Base-by-base conservation (phyloP, 1,140 invertebrate genomes). In the Aphis gossypii region DNA sequence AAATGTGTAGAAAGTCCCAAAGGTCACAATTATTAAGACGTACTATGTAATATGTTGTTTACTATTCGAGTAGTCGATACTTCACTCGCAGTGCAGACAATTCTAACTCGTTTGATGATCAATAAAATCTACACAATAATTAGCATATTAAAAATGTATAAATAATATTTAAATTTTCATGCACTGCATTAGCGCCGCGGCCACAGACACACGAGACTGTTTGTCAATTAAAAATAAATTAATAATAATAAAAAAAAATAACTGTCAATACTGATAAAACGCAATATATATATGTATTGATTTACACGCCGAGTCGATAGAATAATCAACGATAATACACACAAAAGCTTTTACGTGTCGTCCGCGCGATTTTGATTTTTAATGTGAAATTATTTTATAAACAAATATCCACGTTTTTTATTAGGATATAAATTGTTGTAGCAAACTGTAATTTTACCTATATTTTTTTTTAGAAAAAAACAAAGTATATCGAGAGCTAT, bases 101-200 rank as follows among this genome's bases (percentile, higher is more conserved):
- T 90, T 90, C 25, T 44, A 68, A 60, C 54, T 90, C 54, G 54
- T 68, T 25, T 44, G 89, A 35, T 41, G 54, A 30, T 11, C 38
- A 68, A 90, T 90, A 90, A 90, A 90, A 89, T 89, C 48, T 23
- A 38, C 38, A 89, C 48, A 90, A 68, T 68, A 90, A 90, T 90
- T 90, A 90, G 54, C 89, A 90, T 90, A 68, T 68, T 68, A 41
- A 90, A 90, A 90, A 68, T 41, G 25, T 68, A 90, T 60, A 44
- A 60, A 68, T 60, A 60, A 56, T 44, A 46, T 90, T 90, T 90
- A 68, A 60, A 60, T 90, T 54, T 56, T 35, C 48, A n/a, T 76
- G 14, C 14, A 21, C 18, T 35, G 30, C 44, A 46, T 56, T 54
- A 46, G 51, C 54, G 87, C 87, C 87, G 60, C 87, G 38, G 51